Evolutionary conservation across 2,113 vertebrate genomes (phyloP).

Genomic region (Sphaerodactylus townsendi): DNA sequence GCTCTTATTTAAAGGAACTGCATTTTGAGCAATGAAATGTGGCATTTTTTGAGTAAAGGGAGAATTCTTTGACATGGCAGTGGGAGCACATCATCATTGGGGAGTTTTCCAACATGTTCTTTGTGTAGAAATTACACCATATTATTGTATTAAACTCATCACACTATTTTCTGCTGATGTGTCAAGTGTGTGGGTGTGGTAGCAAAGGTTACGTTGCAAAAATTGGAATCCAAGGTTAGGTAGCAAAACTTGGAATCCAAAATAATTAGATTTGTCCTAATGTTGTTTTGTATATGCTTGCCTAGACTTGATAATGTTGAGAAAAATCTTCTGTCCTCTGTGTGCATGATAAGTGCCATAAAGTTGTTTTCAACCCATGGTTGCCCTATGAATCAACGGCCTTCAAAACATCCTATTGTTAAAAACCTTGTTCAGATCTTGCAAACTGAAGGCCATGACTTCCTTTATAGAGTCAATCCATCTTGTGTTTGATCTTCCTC

Average conservation of each 20-base stretch:
- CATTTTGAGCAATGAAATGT: too few species aligned
- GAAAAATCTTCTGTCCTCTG: not conserved
- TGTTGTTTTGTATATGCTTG: not conserved
- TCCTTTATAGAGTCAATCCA: too few species aligned
- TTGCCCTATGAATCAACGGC: too few species aligned
- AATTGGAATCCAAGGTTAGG: not conserved
- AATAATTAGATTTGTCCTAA: not conserved
- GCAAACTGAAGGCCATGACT: too few species aligned
- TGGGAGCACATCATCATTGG: not conserved
- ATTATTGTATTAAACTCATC: not conserved
- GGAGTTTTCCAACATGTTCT: not conserved
- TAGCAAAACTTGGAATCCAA: not conserved
- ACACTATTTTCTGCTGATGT: not conserved
- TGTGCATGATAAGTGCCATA: too few species aligned
- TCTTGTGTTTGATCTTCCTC: too few species aligned
- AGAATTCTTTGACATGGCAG: not conserved
- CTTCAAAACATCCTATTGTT: too few species aligned
- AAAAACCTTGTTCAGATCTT: too few species aligned
- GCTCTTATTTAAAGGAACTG: too few species aligned
- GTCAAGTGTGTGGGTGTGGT: too few species aligned
- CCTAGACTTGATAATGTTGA: not conserved
- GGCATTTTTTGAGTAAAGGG: not conserved
- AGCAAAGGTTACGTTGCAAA: not conserved
- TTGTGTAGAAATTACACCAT: not conserved
- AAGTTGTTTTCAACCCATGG: too few species aligned